Base-by-base conservation (phyloP, 2,113 vertebrate genomes). In the Oncorhynchus mykiss region DNA sequence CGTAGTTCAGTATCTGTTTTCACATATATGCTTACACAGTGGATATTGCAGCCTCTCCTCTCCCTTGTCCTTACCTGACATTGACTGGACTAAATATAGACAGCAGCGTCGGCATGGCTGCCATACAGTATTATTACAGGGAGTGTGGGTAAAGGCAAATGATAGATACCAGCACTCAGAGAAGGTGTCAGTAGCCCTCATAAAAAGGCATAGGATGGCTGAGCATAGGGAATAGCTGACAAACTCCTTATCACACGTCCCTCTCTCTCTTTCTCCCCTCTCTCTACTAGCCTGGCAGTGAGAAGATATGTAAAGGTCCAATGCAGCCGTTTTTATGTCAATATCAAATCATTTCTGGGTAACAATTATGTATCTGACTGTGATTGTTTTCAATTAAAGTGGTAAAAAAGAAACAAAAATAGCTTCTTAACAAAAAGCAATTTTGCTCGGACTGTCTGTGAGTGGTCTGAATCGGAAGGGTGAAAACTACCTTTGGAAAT, bases 61-160 rank as follows among this genome's bases (percentile, higher is more conserved):
- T 54, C 16, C 51, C 51, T 54, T 20, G 82, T 81, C 90, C 91
- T 88, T 87, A 80, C 48, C 20, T 48, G 84, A 91, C 90, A 87
- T 86, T 87, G 87, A 88, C 78, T 34, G 51, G 67, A 76, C 91
- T 89, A 91, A 73, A 91, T 91, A 88, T 88, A 90, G 89, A 51
- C 60, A 25, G 75, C 66, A 62, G 70, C 60, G 45, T 18, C 16
- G 14, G 16, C 51, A 18, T 0, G 51, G 74, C 66, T 59, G 70
- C 60, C 39, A 78, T 78, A 83, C 76, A 76, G 82, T 81, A 84
- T 89, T 81, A 86, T 84, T 83, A 79, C 85, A 69, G 71, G 73
- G 75, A 85, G 76, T 76, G 65, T 60, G 77, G 82, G 77, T 74
- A 78, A 80, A 84, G 69, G 27, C 64, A 71, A 67, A 73, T 91